These are phyloP conservation scores for Desoria tigrina DNA, from an alignment of 2,888 invertebrate genomes.

Conservation along the genomic window DNA sequence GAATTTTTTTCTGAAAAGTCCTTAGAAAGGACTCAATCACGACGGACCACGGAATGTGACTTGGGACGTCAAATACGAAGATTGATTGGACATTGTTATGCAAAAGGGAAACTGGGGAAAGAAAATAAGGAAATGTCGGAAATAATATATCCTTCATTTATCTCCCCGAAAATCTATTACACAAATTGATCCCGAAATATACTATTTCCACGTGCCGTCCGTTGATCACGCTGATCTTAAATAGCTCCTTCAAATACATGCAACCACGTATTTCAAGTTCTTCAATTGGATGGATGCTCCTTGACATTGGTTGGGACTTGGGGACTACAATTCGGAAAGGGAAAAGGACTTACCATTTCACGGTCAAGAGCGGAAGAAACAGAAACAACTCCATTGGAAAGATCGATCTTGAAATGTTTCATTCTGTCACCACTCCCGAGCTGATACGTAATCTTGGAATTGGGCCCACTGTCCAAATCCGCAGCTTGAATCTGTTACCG, in stretches of 20 bases:
- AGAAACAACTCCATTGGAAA: conserved; percentile 73
- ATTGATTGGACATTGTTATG: neutral
- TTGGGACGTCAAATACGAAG: neutral
- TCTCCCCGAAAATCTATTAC: no score
- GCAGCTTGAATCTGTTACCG: conserved; percentile 68
- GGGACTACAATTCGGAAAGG: neutral
- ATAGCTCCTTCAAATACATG: no score
- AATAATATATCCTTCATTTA: no score
- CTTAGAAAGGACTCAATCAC: neutral
- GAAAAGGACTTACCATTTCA: conserved; percentile 64
- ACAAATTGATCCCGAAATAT: no score
- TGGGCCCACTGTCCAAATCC: conserved; percentile 79
- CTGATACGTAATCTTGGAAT: conserved; percentile 76
- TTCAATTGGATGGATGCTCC: no score
- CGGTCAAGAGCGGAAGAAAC: conserved; percentile 77
- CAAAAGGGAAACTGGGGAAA: neutral
- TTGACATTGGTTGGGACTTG: neutral
- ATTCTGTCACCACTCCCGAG: conserved; percentile 75
- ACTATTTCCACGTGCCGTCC: no score
- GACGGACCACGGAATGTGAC: neutral
- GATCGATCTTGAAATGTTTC: conserved; percentile 76
- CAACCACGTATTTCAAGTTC: no score
- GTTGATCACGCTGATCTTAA: no score
- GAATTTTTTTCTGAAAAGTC: neutral
- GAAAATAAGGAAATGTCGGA: no score